These are phyloP conservation scores for Otolemur garnettii DNA, from an alignment of 2,113 vertebrate genomes.

Conservation along the genomic window DNA sequence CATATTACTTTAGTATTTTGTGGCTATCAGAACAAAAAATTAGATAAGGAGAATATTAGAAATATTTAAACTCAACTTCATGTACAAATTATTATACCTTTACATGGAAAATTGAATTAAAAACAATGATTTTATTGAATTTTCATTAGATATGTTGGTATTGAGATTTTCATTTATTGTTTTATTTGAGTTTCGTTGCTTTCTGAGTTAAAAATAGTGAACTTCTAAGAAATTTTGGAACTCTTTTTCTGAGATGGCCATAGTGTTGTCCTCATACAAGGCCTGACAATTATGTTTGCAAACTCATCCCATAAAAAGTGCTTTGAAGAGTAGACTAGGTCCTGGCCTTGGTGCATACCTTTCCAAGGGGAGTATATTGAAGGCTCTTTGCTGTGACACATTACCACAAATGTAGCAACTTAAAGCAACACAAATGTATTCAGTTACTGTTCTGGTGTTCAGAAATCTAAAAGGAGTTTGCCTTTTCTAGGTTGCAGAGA, in stretches of 20 bases:
- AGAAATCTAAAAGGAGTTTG: background rate
- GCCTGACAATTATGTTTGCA: too few relatives aligned
- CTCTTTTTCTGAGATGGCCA: too few relatives aligned
- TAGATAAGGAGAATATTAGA: background rate
- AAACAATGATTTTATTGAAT: conserved; percentile 18
- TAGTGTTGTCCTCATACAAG: too few relatives aligned
- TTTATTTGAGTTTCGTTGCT: background rate
- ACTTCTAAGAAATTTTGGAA: background rate
- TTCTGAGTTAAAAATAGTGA: background rate
- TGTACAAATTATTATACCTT: background rate
- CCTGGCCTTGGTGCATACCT: too few relatives aligned
- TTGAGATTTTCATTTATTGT: background rate
- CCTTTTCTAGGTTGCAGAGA: background rate
- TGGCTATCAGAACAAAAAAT: background rate
- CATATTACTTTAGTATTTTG: background rate
- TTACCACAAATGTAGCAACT: background rate
- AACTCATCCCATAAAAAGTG: too few relatives aligned
- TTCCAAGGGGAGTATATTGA: too few relatives aligned
- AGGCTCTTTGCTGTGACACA: background rate
- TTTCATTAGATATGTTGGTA: background rate
- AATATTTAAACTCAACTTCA: background rate
- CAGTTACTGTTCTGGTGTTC: background rate
- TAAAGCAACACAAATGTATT: background rate
- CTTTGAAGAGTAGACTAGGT: too few relatives aligned
- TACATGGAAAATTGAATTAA: background rate